phyloP scores from a whole-genome alignment of 2,113 vertebrate genomes.

The Tragelaphus buxtoni region DNA sequence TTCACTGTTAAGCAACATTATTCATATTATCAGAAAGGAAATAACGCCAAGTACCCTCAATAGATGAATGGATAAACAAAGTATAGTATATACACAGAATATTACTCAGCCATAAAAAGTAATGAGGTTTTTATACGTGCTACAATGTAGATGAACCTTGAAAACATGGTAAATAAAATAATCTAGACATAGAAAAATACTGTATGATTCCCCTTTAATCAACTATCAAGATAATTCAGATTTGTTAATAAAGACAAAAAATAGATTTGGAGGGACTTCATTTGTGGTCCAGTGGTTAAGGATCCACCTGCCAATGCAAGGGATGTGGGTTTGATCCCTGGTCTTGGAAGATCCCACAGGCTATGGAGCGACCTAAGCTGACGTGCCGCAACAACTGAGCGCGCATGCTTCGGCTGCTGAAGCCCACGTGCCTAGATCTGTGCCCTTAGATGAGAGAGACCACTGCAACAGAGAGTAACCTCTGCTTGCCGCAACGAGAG shows the following conservation, averaged over 20 bases:
- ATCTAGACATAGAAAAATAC: not conserved
- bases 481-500: not conserved
- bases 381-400: not conserved
- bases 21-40: not conserved
- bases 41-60: not conserved
- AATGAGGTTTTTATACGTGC: not conserved
- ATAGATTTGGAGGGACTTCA: not conserved
- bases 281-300: not conserved
- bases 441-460: not conserved
- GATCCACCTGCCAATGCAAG: not conserved
- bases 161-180: not conserved
- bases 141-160: not conserved
- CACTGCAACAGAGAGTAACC: not conserved
- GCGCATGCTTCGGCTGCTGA: rapidly evolving
- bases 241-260: not conserved
- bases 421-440: not conserved
- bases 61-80: not conserved
- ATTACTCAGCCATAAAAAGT: not conserved
- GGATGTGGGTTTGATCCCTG: not conserved
- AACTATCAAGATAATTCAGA: not conserved
- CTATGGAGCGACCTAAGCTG: not conserved
- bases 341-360: not conserved
- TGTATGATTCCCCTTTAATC: not conserved
- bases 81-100: not conserved
- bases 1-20: not conserved